Base-by-base conservation (phyloP, 2,888 invertebrate genomes). In the Dysmachus trigonus region DNA sequence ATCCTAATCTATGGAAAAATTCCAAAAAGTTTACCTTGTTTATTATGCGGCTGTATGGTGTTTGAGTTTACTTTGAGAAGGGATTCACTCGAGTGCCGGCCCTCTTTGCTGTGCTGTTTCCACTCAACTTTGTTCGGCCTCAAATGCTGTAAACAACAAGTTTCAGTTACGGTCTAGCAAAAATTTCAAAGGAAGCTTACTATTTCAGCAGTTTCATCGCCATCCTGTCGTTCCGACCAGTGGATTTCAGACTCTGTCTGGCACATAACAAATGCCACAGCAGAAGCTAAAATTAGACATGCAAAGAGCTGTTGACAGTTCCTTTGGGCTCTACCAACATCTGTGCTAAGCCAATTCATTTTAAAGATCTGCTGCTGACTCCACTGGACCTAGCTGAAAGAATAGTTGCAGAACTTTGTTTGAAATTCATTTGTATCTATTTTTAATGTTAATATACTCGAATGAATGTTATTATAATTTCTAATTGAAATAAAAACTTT, bases 221-320 rank as follows among this genome's bases (percentile, higher is more conserved):
- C 22, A 62, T 82, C 41, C 53, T 77, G 33, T 35, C 5, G 82
- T 22, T n/a, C 51, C 71, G 51, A 15, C 72, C 72, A 38, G 18
- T 27, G 22, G 62, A 18, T 18, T n/a, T 51, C 38, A 53, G 76
- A 31, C 41, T 62, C 83, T 72, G 71, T 18, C 71, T 41, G 41
- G 30, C 85, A 51, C 47, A 73, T 51, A 79, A 81, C 72, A 41
- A 86, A 30, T 47, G 85, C 79, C 35, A 77, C 47, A 71, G 47
- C 35, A 47, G 81, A 86, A 33, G 73, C 41, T 86, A 86, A 84
- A 85, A 86, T 79, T 85, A 85, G 73, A 86, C 62, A 81, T 79
- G 74, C 51, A 81, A 81, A 31, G 22, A 74, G 13, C 22, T 74
- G 71, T 10, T 76, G 62, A 41, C 71, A 30, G 15, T 83, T 72